phyloP scores from a whole-genome alignment of 2,113 vertebrate species.

The Monarcha castaneiventris region DNA sequence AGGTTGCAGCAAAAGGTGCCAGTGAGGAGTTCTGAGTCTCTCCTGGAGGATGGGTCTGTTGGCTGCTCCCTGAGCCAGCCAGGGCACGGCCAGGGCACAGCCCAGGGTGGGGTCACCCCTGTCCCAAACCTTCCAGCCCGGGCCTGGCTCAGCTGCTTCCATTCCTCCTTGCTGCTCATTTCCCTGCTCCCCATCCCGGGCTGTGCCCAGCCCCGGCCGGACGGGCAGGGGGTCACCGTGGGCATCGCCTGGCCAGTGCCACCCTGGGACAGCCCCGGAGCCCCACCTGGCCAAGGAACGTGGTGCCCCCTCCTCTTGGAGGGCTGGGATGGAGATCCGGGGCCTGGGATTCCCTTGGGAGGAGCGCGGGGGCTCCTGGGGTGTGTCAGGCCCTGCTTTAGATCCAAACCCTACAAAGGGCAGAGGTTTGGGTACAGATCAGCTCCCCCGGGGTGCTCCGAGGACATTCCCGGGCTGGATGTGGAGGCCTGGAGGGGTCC shows the following conservation, averaged over 20 bases:
- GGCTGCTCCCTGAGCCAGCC: neutral
- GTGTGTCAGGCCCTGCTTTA: neutral
- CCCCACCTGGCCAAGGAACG: neutral
- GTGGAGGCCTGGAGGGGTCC: neutral
- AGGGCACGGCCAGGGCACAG: neutral
- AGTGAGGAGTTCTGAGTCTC: neutral
- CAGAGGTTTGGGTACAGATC: fast-evolving
- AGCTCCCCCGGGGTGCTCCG: neutral
- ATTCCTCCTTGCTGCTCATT: fast-evolving
- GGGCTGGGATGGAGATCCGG: neutral
- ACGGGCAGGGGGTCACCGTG: fast-evolving
- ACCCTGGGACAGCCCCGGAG: neutral
- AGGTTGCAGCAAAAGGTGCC: constrained; percentile 24
- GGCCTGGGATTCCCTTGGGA: neutral
- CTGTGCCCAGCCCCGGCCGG: neutral
- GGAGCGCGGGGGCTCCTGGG: fast-evolving
- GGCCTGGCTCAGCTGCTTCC: neutral
- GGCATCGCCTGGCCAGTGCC: fast-evolving
- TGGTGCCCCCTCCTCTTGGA: fast-evolving
- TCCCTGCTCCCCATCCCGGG: neutral
- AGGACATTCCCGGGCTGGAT: fast-evolving
- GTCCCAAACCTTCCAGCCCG: neutral
- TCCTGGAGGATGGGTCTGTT: neutral
- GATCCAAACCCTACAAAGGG: neutral
- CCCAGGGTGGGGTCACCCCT: fast-evolving